These are phyloP conservation scores for Rhopalosiphum nymphaeae DNA, from an alignment of 2,888 invertebrate species.

Conservation along the genomic window DNA sequence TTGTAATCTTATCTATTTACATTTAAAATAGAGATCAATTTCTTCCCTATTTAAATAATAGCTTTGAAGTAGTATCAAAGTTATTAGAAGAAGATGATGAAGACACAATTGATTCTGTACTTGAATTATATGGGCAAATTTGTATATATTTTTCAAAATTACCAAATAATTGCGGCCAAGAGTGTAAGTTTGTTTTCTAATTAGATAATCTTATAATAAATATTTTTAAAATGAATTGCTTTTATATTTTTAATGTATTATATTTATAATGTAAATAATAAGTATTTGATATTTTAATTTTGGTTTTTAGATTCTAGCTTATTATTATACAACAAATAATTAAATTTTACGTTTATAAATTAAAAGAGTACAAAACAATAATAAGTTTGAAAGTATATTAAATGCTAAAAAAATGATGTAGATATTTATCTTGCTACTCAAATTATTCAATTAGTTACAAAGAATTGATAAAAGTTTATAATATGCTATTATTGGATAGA, in stretches of 20 bases:
- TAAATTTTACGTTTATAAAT: not conserved
- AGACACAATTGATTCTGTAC: slow-evolving; percentile 60
- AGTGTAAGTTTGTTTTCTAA: slow-evolving; percentile 45
- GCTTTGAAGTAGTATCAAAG: slow-evolving; percentile 40
- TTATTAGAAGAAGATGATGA: slow-evolving; percentile 61
- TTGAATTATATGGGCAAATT: slow-evolving; percentile 59
- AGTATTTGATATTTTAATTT: not conserved
- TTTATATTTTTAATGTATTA: not conserved
- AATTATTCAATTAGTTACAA: too few relatives aligned
- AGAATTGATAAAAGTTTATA: not conserved
- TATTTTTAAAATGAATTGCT: not conserved
- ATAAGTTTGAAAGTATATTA: too few relatives aligned
- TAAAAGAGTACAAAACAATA: not conserved
- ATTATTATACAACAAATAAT: not conserved
- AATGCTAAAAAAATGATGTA: too few relatives aligned
- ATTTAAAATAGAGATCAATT: slow-evolving; percentile 49
- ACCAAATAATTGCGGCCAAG: slow-evolving; percentile 27
- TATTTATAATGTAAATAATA: not conserved
- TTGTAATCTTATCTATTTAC: not conserved
- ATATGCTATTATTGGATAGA: not conserved
- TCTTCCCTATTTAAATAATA: slow-evolving; percentile 43
- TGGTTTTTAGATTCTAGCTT: not conserved
- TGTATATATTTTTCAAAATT: slow-evolving; percentile 53
- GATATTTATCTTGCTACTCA: too few relatives aligned
- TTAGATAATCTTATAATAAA: not conserved